Evolutionary conservation across 1,140 invertebrate genomes (phyloP).

Genomic region (Drosophila malerkotliana): DNA sequence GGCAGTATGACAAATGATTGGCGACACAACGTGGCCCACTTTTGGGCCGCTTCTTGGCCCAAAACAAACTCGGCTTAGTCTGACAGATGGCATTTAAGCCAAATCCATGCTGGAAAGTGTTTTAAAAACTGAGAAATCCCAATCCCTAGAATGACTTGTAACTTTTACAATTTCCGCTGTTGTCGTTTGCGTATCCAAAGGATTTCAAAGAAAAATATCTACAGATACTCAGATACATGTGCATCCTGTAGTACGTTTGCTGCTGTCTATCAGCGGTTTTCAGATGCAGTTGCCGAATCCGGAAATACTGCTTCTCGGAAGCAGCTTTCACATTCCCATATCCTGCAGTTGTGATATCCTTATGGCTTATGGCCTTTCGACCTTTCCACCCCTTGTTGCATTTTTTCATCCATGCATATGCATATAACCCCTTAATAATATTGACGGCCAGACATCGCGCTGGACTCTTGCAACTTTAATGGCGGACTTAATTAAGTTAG

Average conservation of each 20-base stretch:
- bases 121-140: too few species aligned
- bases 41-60: slow-evolving; percentile 5
- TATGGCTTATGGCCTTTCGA: too few species aligned
- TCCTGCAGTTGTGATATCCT: neutral
- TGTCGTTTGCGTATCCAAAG: neutral
- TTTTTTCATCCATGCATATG: too few species aligned
- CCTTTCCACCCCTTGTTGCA: too few species aligned
- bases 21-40: slow-evolving; percentile 40
- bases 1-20: slow-evolving; percentile 61
- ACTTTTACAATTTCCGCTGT: too few species aligned
- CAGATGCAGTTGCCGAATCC: neutral
- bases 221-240: neutral
- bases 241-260: neutral
- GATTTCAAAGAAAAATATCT: neutral
- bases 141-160: too few species aligned
- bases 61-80: slow-evolving; percentile 37
- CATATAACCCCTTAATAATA: neutral
- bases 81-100: slow-evolving; percentile 1
- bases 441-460: slow-evolving; percentile 29
- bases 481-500: slow-evolving; percentile 69
- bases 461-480: slow-evolving; percentile 52
- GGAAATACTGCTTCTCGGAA: neutral
- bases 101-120: too few species aligned
- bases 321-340: neutral
- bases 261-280: neutral